These are phyloP conservation scores for Aplysia californica DNA, from an alignment of 1,140 invertebrate genomes.

Conservation along the genomic window DNA sequence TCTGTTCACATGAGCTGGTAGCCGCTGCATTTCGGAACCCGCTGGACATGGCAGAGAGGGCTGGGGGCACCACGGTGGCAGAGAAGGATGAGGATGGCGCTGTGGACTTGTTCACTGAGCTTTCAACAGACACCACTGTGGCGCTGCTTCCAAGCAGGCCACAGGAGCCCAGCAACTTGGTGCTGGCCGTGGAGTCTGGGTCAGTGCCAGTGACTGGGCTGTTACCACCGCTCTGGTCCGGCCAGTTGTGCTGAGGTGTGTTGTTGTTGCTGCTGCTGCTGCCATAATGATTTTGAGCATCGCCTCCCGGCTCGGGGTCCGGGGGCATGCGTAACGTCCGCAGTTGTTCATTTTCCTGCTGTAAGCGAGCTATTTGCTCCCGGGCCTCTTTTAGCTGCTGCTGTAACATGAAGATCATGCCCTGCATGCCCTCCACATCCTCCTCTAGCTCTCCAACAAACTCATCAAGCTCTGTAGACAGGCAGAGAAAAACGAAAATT, in stretches of 20 bases:
- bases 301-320: constrained; percentile 18
- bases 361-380: constrained; percentile 52
- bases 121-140: not conserved
- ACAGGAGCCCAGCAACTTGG: not conserved
- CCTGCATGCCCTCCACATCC: constrained; percentile 98
- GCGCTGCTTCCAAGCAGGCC: not conserved
- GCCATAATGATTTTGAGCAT: not conserved
- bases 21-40: constrained; percentile 5
- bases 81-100: too few relatives aligned
- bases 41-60: not conserved
- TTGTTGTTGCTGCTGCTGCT: constrained; percentile 10
- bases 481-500: constrained; percentile 56
- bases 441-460: constrained; percentile 96
- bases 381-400: constrained; percentile 78
- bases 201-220: not conserved
- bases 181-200: not conserved
- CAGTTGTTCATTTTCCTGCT: constrained; percentile 53
- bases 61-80: not conserved
- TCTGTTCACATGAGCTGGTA: not conserved
- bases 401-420: constrained; percentile 93
- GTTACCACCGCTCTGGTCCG: not conserved
- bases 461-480: constrained; percentile 95
- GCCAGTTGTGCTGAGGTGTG: not conserved
- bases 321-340: constrained; percentile 26
- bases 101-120: not conserved